phyloP scores from a whole-genome alignment of 2,113 vertebrate genomes.

The Silurus glanis region DNA sequence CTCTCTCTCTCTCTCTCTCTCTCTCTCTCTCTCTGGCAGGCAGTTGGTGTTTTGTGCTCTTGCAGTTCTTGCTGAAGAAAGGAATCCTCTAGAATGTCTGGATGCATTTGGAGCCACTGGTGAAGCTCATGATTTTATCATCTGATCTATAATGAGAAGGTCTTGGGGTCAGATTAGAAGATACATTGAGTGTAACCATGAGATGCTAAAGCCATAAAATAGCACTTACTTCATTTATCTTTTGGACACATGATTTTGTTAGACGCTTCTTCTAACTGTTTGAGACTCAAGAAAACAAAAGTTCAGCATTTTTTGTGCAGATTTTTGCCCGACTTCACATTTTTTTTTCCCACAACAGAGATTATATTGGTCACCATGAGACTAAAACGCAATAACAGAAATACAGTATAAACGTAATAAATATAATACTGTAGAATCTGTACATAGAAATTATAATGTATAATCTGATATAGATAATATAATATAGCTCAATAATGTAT shows the following conservation, averaged over 20 bases:
- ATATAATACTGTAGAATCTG: background rate
- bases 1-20: slow-evolving; percentile 36
- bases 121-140: slow-evolving; percentile 55
- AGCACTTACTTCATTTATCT: background rate
- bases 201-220: background rate
- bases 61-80: slow-evolving; percentile 84
- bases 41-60: slow-evolving; percentile 92
- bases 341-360: background rate
- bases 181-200: background rate
- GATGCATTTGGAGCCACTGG: slow-evolving; percentile 98
- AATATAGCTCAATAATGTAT: too few relatives aligned
- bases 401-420: too few relatives aligned
- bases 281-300: background rate
- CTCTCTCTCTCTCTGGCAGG: slow-evolving; percentile 68
- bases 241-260: background rate
- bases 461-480: too few relatives aligned
- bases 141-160: background rate
- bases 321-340: background rate
- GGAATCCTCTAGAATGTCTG: slow-evolving; percentile 89
- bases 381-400: background rate
- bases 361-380: background rate
- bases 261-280: background rate
- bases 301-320: background rate
- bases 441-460: background rate
- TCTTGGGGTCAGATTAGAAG: background rate